phyloP scores from a whole-genome alignment of 2,113 vertebrate species.

The Podilymbus podiceps region DNA sequence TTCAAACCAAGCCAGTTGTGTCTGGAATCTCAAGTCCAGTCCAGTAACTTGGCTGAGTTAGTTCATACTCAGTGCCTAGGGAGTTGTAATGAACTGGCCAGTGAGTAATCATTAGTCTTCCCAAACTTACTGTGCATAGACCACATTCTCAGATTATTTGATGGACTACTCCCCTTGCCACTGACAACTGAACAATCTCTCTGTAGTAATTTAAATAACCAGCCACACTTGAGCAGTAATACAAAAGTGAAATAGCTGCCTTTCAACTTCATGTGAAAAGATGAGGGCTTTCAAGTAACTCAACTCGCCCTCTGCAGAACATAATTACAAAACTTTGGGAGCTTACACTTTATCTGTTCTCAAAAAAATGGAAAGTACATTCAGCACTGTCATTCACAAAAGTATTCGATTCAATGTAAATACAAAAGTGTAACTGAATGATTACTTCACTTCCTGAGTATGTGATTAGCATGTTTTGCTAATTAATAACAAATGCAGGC shows the following conservation, averaged over 20 bases:
- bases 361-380: not conserved
- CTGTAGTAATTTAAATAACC: accelerated
- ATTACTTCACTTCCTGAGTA: not conserved
- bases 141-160: not conserved
- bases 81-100: not conserved
- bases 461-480: not conserved
- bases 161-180: not conserved
- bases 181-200: not conserved
- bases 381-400: not conserved
- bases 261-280: not conserved
- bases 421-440: not conserved
- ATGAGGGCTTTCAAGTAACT: not conserved
- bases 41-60: not conserved
- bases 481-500: not conserved
- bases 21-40: not conserved
- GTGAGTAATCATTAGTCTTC: not conserved
- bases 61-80: not conserved
- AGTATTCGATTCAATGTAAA: not conserved
- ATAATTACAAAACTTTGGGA: not conserved
- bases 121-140: not conserved
- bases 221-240: not conserved
- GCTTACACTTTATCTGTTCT: not conserved
- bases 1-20: not conserved
- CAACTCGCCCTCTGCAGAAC: not conserved
- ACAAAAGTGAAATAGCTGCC: not conserved